Conservation (phyloP, 1,140 invertebrate species). For the Gryon sp. region DNA sequence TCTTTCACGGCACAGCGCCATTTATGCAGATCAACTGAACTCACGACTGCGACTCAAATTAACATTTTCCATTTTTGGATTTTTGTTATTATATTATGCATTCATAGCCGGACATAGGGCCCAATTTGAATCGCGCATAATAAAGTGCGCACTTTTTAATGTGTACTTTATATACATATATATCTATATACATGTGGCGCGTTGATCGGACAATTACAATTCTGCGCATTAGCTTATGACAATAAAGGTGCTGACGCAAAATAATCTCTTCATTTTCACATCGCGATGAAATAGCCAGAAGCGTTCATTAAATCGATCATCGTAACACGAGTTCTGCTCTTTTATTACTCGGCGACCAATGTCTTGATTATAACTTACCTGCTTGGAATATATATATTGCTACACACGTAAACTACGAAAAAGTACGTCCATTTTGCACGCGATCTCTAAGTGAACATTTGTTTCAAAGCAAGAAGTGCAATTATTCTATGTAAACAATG, state of each 20-base stretch:
- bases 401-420: slow-evolving; percentile 17
- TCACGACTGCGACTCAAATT: slow-evolving; percentile 35
- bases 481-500: no score
- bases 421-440: slow-evolving; percentile 18
- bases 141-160: no score
- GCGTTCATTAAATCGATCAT: slow-evolving; percentile 31
- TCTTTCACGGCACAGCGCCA: slow-evolving; percentile 32
- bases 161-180: background rate
- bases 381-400: background rate
- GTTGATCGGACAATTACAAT: background rate
- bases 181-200: slow-evolving; percentile 18
- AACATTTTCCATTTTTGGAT: slow-evolving; percentile 40
- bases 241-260: background rate
- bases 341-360: slow-evolving; percentile 26
- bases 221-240: slow-evolving; percentile 23
- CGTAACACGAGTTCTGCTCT: slow-evolving; percentile 3
- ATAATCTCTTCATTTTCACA: slow-evolving; percentile 35
- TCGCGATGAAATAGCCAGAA: slow-evolving; percentile 20
- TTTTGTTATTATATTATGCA: slow-evolving; percentile 49
- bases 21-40: slow-evolving; percentile 60
- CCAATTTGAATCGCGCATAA: slow-evolving; percentile 15
- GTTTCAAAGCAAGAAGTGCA: background rate
- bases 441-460: no score
- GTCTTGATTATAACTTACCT: slow-evolving; percentile 39
- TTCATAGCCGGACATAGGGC: background rate